Conservation (phyloP, 2,113 vertebrate species). For the Pluvianellus socialis region DNA sequence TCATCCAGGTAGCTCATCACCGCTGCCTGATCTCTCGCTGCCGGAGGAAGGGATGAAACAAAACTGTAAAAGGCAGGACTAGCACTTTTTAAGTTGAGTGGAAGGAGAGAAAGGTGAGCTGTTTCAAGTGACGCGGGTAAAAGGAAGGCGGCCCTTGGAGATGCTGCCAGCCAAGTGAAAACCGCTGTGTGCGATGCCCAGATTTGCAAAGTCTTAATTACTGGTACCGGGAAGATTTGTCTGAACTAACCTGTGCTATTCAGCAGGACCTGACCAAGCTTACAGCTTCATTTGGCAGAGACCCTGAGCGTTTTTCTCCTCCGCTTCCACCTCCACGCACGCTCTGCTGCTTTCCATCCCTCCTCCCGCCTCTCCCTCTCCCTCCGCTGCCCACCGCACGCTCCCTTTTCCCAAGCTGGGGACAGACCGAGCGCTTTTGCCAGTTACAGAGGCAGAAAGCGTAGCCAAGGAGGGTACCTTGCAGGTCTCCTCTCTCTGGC, state of each 20-base stretch:
- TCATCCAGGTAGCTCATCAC: slow-evolving; percentile 81
- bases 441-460: not conserved
- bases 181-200: not conserved
- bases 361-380: not conserved
- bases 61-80: not conserved
- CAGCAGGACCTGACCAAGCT: not conserved
- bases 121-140: not conserved
- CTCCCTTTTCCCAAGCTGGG: not conserved
- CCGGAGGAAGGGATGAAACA: not conserved
- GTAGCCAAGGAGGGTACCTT: not conserved
- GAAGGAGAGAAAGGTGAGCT: not conserved
- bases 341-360: not conserved
- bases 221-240: not conserved
- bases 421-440: not conserved
- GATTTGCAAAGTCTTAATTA: not conserved
- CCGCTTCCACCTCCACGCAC: not conserved
- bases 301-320: not conserved
- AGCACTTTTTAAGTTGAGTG: not conserved
- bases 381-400: accelerated
- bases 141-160: not conserved
- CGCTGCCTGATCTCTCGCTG: not conserved
- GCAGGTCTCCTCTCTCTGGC: not conserved
- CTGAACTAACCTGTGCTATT: not conserved
- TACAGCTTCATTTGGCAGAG: not conserved
- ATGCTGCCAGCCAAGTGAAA: not conserved